Conservation (phyloP, 2,113 vertebrate genomes). For the Sclerurus mexicanus region DNA sequence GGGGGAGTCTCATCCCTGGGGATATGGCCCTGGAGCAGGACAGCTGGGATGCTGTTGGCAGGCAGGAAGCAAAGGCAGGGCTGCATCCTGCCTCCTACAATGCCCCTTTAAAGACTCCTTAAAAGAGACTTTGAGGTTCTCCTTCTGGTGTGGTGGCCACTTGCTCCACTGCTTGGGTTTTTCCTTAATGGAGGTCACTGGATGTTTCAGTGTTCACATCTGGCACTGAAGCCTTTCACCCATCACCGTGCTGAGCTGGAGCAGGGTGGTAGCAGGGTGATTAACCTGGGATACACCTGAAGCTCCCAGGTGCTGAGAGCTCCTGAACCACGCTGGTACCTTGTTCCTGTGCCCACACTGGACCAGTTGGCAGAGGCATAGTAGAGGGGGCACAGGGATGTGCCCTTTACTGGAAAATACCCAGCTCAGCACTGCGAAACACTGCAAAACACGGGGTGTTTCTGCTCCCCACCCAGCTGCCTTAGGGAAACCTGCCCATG, state of each 20-base stretch:
- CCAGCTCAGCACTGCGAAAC: not conserved
- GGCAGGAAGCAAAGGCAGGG: not conserved
- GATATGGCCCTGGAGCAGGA: not conserved
- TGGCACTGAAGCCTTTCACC: not conserved
- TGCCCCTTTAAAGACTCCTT: not conserved
- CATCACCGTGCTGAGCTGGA: accelerated
- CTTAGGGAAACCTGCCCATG: not conserved
- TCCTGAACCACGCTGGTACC: not conserved
- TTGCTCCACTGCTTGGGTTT: not conserved
- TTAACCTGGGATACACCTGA: accelerated
- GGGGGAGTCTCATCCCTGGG: not conserved
- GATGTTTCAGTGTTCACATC: not conserved
- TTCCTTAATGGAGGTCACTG: not conserved
- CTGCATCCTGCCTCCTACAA: not conserved
- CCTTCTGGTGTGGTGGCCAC: accelerated
- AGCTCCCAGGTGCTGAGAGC: not conserved
- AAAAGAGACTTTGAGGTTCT: not conserved
- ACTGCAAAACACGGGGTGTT: not conserved
- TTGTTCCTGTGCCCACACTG: not conserved
- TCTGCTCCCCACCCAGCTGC: not conserved
- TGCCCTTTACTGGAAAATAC: not conserved
- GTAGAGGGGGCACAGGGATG: not conserved
- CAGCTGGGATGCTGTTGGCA: not conserved
- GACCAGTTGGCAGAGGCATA: not conserved
- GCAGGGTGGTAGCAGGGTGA: not conserved